Base-by-base conservation (phyloP, 1,140 invertebrate species). In the Potamilus streckersoni region DNA sequence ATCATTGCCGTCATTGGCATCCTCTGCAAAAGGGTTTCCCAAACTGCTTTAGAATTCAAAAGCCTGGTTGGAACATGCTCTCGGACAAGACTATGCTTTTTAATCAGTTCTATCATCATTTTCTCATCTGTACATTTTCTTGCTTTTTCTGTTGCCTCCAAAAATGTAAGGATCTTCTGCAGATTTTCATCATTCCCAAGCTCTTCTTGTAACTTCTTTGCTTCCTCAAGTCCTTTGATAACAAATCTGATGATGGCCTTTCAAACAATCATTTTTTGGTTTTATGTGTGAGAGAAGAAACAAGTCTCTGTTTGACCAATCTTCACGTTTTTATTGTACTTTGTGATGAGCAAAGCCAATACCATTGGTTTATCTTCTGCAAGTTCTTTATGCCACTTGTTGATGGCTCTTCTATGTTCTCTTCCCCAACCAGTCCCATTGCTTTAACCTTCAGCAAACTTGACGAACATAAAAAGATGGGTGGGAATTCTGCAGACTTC, bases 261-360 rank as follows among this genome's bases (percentile, higher is more conserved):
- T 74, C 6, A 84, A 56, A 2, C 66, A 69, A n/a, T 79, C 73
- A 58, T 76, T 69, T 31, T 84, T 84, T 23, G 87, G 79, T 80
- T 92, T 92, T 6, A 92, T 80, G 89, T 95, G 94, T 23, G 92
- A 90, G 57, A 94, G 91, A 78, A 93, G 92, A 2, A 95, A 86
- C 13, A 94, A 88, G 80, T 94, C 94, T 76, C 92, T 93, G 84
- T 95, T 94, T 2, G 92, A 92, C 89, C 93, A 94, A 2, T 93
- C 93, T 82, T 93, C 91, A 79, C 93, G 91, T 2, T 91, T 90
- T 78, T n/a, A n/a, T 90, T 91, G 55, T 92, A 93, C 85, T 92
- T 92, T 2, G 93, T 93, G 0, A 94, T 89, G 70, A 92, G 92
- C 80, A 92, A 91, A 3, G 93, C 93, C 11, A 94, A 87, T 64